Evolutionary conservation across 2,113 vertebrate species (phyloP), one percentile per base, ranked within the genome.

Genomic region (Regulus satrapa): DNA sequence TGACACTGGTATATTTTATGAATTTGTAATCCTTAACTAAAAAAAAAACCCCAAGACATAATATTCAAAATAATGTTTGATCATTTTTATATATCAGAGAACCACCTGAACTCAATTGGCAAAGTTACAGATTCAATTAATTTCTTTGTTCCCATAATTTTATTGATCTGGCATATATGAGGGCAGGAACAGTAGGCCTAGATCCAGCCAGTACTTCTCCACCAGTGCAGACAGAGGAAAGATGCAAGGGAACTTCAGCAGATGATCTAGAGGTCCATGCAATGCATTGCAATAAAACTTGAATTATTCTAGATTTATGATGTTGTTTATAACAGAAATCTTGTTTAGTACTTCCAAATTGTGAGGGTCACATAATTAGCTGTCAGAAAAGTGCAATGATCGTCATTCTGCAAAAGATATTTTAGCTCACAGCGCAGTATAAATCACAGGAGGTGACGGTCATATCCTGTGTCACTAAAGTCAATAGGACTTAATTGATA

Each of bases 271-370:
- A 62, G 41, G 88, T 81, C 77, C 29, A 79, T 46, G 19, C 38
- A 91, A 91, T 78, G 21, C 58, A 85, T 93, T 95, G 69, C 58
- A 94, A 89, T 89, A 94, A 92, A 93, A 85, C 34, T 58, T 91
- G 67, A 89, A 81, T 94, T 91, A 89, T 81, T 91, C 80, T 84
- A 74, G 92, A 97, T 97, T 95, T 96, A 96, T 84, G 43, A 80
- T 59, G 40, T 67, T 97, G 93, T 97, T 96, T 94, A 95, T 94
- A 87, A 96, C 41, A 95, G 95, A 88, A 97, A 94, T 96, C 88
- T 95, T 95, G 87, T 95, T 91, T 82, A 95, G 84, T 88, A 73
- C 92, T 88, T 85, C 89, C 85, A 95, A 95, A 95, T 85, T 66
- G 85, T 64, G 38, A 94, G 26, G 79, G 76, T 81, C 89, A 56